Evolutionary conservation across 2,888 invertebrate genomes (phyloP), one percentile per base, ranked within the genome.

Genomic region (Tanytarsus gracilentus): DNA sequence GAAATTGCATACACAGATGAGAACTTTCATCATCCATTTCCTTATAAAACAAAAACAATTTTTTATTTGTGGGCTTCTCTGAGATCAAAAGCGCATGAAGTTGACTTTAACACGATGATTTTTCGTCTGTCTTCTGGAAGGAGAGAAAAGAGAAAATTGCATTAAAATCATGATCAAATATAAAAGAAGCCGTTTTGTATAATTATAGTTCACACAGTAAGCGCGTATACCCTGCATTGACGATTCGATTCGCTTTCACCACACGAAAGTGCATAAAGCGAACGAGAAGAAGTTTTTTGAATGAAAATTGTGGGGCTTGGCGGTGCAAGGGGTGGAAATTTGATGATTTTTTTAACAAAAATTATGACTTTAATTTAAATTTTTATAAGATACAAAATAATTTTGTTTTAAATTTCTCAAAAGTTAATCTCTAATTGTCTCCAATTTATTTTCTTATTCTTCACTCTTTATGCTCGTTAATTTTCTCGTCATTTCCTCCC

Each of bases 71-170:
- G 55, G 55, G 39, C 55, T 58, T 39, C 58, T 58, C 58, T 58
- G 58, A 58, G 58, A 58, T 58, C 58, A 58, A 48, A 48, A 48
- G 33, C 48, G 58, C 30, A 36, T 58, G 26, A 58, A 44, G 30
- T 33, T 58, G 48, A 48, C 29, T 58, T 30, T 58, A 58, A 48
- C 48, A 58, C 48, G 58, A 58, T 29, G 27, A 39, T 48, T 44
- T 44, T 58, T 58, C 48, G 30, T 58, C 58, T 58, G 58, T 58
- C n/a, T n/a, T n/a, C 58, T 58, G 58, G 2, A 58, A 58, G 9
- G n/a, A 58, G n/a, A 30, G 8, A 9, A 56, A 56, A 16, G 23
- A 29, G 27, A 33, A 58, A 58, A 48, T 26, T 40, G 55, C 14
- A 39, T 40, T 40, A 40, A 40, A 40, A n/a, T 53, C 39, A 39